These are phyloP conservation scores for Polymixis flavicincta DNA, from an alignment of 2,888 invertebrate genomes.

Conservation along the genomic window DNA sequence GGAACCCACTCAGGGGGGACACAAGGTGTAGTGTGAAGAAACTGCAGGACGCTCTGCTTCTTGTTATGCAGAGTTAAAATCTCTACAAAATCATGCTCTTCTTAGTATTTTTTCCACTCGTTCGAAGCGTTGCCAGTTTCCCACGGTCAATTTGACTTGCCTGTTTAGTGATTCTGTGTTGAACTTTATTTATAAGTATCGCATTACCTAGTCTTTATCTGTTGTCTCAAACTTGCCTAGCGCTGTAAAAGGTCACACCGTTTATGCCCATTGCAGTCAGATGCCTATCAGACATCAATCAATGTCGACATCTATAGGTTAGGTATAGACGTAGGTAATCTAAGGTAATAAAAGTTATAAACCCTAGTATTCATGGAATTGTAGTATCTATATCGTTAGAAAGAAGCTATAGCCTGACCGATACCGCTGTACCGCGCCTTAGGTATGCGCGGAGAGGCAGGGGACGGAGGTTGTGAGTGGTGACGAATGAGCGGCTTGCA, in stretches of 20 bases:
- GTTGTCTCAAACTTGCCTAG: constrained; percentile 44
- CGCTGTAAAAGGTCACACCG: constrained; percentile 41
- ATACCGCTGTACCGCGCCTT: too few relatives aligned
- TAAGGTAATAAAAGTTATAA: constrained; percentile 16
- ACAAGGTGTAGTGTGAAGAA: too few relatives aligned
- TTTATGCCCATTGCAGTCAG: constrained; percentile 43
- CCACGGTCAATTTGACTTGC: constrained; percentile 24
- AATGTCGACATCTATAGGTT: constrained; percentile 43
- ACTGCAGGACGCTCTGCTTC: neutral
- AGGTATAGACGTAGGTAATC: constrained; percentile 21
- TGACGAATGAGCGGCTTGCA: too few relatives aligned
- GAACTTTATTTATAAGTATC: constrained; percentile 54
- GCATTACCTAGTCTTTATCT: constrained; percentile 47
- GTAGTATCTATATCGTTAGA: neutral
- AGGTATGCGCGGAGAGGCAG: too few relatives aligned
- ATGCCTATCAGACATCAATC: constrained; percentile 55
- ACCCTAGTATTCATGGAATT: neutral
- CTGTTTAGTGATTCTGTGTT: constrained; percentile 4
- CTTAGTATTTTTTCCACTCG: neutral
- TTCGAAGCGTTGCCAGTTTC: constrained; percentile 20
- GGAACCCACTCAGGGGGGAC: too few relatives aligned
- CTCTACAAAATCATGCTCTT: neutral
- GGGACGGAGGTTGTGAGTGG: too few relatives aligned
- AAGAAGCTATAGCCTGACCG: too few relatives aligned
- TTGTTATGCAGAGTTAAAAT: neutral